phyloP scores from a whole-genome alignment of 2,888 invertebrate species.

The Cheilosia urbana region DNA sequence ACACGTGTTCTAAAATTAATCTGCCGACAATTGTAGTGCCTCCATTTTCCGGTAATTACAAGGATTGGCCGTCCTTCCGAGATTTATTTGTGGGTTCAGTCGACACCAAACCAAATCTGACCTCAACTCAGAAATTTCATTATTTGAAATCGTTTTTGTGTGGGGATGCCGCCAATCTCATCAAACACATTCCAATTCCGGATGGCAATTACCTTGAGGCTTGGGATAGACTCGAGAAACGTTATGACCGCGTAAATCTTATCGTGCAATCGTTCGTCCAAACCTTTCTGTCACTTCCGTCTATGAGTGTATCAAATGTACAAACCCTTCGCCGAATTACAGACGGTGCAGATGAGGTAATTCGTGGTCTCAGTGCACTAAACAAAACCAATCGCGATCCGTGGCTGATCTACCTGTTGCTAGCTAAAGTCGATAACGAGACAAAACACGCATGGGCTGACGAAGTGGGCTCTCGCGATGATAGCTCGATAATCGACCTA shows the following conservation, averaged over 20 bases:
- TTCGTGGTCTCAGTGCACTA: constrained; percentile 30
- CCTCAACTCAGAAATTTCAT: constrained; percentile 63
- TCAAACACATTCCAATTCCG: constrained; percentile 63
- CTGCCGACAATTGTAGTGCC: constrained; percentile 61
- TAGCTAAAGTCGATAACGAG: not conserved
- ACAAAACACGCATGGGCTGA: not conserved
- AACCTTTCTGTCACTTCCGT: constrained; percentile 16
- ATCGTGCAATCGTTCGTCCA: constrained; percentile 25
- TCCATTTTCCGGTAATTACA: constrained; percentile 60
- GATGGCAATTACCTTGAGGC: constrained; percentile 59
- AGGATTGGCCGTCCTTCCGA: constrained; percentile 70
- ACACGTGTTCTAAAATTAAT: constrained; percentile 9
- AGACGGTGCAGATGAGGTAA: constrained; percentile 25
- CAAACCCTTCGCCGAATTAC: constrained; percentile 11
- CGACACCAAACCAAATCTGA: constrained; percentile 42
- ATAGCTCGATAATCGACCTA: not conserved
- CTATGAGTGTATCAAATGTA: not conserved
- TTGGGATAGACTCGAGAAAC: constrained; percentile 20
- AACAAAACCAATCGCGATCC: constrained; percentile 14
- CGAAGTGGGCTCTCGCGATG: constrained; percentile 14
- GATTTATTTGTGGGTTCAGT: constrained; percentile 67
- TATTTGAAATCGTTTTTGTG: constrained; percentile 59
- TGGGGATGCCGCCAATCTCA: constrained; percentile 55
- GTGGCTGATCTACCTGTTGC: constrained; percentile 16
- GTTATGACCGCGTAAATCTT: constrained; percentile 8